phyloP scores from a whole-genome alignment of 2,888 invertebrate species.

The Euzophera pinguis region DNA sequence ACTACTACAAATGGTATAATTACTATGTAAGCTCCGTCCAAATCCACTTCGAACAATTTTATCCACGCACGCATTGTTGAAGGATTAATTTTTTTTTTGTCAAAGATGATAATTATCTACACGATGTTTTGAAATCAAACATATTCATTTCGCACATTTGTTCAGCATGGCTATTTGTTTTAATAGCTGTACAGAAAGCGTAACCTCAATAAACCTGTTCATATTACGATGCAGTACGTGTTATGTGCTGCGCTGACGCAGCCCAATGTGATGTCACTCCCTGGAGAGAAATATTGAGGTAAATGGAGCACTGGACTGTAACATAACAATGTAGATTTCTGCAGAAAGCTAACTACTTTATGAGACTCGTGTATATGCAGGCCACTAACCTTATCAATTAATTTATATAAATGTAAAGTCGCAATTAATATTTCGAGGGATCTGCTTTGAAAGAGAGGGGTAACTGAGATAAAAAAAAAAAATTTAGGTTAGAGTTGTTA shows the following conservation, averaged over 20 bases:
- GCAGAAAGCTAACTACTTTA: neutral
- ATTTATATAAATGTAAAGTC: too few species aligned
- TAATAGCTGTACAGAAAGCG: neutral
- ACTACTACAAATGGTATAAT: neutral
- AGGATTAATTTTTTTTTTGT: too few species aligned
- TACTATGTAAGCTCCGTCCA: neutral
- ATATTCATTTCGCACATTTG: too few species aligned
- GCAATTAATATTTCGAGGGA: too few species aligned
- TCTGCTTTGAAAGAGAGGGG: too few species aligned
- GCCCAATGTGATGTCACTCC: conserved; percentile 10
- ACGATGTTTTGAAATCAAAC: too few species aligned
- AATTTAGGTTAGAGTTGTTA: too few species aligned
- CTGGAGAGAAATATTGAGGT: conserved; percentile 13
- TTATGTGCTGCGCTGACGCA: conserved; percentile 5
- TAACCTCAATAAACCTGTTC: conserved; percentile 5
- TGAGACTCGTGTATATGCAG: neutral
- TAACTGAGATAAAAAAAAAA: too few species aligned
- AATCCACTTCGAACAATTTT: neutral
- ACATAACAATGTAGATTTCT: neutral
- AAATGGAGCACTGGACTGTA: conserved; percentile 10
- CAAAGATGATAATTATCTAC: too few species aligned
- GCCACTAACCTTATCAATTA: too few species aligned
- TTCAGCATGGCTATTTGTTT: neutral
- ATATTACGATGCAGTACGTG: conserved; percentile 6
- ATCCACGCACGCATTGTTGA: too few species aligned